Evolutionary conservation across 1,140 invertebrate genomes (phyloP), one percentile per base, ranked within the genome.

Genomic region (Diachasma alloeum): DNA sequence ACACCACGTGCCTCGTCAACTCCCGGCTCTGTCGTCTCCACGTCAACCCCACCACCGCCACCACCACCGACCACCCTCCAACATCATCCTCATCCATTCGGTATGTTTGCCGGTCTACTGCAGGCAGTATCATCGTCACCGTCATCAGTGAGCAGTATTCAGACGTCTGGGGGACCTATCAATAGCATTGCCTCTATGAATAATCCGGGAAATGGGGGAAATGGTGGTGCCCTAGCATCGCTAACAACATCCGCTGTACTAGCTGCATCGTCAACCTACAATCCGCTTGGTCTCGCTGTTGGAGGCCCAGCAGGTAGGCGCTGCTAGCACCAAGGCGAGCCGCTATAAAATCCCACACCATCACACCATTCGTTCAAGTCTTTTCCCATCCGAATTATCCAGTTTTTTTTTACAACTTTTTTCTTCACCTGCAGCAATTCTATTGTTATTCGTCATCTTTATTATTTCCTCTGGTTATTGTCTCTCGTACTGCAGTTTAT

Each of bases 211-310:
- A 53, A 76, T 67, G 68, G 70, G 39, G 79, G 68, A 37, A 81
- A 81, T 42, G 82, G 82, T 36, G 87, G 88, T 66, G 94, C 93
- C 19, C 91, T 94, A 82, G 94, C 94, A 74, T 94, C 95, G 80
- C 91, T 95, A 81, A 93, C 93, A 17, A 93, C 94, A 31, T 95
- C 95, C 59, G 88, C 89, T 59, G 94, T 95, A 73, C 91, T 94
- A 81, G 87, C 89, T 74, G 89, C 88, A 56, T 93, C 94, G 76
- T 94, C 95, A 76, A 92, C 92, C 67, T 96, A 96, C 92, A 96
- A 94, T 91, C 95, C 94, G 81, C 92, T 95, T 81, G 94, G 94
- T 85, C 92, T 95, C 81, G 93, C 94, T 86, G 93, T 93, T 81
- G 94, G 92, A 89, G 89, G 89, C 82, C 94, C 93, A 91, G 92